Evolutionary conservation across 2,797 vertebrate genomes (phyloP), one percentile per base, ranked within the genome.

Genomic region (Neoniphon sammara): DNA sequence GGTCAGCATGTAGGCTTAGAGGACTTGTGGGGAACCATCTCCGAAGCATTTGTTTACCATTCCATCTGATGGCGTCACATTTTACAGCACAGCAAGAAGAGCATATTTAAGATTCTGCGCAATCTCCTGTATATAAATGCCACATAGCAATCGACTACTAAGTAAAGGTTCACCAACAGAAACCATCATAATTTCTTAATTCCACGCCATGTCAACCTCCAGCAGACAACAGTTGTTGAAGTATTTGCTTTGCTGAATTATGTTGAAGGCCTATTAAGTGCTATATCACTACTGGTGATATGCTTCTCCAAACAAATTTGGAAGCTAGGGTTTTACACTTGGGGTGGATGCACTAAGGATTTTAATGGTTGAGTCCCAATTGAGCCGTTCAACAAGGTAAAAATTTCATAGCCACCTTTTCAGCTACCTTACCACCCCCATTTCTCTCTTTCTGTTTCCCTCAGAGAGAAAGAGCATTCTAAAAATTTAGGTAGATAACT

Each of bases 191-290:
- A 20, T 52, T 31, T 57, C 34, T 36, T 21, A 31, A 14, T 49
- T 12, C 66, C 10, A 7, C 23, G 39, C 46, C 1, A 10, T 50
- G 56, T 1, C 4, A 44, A 42, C 55, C 18, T 73, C n/a, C 36
- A 55, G 50, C 0, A 15, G 50, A 61, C 73, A 68, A 65, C 15
- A 53, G 58, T 64, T 50, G 7, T 69, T 20, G 58, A 23, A 61
- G 53, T 1, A 30, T 78, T 46, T 57, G 5, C 64, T 63, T 52
- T 78, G 18, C 15, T 58, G 15, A 78, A 61, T 25, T 46, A 52
- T 64, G 34, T 50, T 49, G 17, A 11, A 2, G 50, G 23, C 6
- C 66, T 18, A 54, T 69, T 61, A 25, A 36, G 30, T 72, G 21
- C 64, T 8, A 67, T 71, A 34, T 34, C 63, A 44, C 8, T 18